Base-by-base conservation (phyloP, 2,888 invertebrate species). In the Nymphalis polychloros region DNA sequence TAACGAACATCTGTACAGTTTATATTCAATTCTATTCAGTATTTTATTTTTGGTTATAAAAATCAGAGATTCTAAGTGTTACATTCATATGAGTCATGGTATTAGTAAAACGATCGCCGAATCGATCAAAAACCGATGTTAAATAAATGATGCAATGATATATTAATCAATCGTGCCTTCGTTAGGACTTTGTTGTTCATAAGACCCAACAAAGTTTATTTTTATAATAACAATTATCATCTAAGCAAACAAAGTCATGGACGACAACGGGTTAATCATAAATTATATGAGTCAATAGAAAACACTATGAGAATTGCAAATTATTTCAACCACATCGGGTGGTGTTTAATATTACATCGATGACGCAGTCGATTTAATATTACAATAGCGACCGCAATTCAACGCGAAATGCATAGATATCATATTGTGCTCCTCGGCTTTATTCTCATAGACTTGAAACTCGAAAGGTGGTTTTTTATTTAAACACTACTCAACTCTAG, bases 381-480 rank as follows among this genome's bases (percentile, higher is more conserved):
- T 20, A 52, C 62, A 52, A 50, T 50, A 16, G 20, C 20, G 52
- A 62, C 41, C 62, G 27, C 41, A 62, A 35, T 62, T 52, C 62
- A 50, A 41, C 10, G 41, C n/a, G 8, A 23, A 60, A 23, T 10
- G 8, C n/a, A 31, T 55, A 31, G 19, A 35, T 35, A 41, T 8
- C 17, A n/a, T 5, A 31, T 31, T 20, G 7, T 55, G 7, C 17
- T 20, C n/a, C 27, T 16, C 8, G 31, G n/a, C 52, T 55, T n/a
- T 8, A 31, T 8, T n/a, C 20, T n/a, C 5, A 1, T 55, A 6
- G 31, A n/a, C 0, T 19, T 35, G 27, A 16, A 35, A 19, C 19
- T n/a, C 19, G 27, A 23, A 27, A 31, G 27, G 2, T 52, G 13
- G 10, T 52, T 52, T 52, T 10, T 52, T 3, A 41, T 10, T 2